Evolutionary conservation across 2,797 vertebrate genomes (phyloP).

Genomic region (Dryobates pubescens): DNA sequence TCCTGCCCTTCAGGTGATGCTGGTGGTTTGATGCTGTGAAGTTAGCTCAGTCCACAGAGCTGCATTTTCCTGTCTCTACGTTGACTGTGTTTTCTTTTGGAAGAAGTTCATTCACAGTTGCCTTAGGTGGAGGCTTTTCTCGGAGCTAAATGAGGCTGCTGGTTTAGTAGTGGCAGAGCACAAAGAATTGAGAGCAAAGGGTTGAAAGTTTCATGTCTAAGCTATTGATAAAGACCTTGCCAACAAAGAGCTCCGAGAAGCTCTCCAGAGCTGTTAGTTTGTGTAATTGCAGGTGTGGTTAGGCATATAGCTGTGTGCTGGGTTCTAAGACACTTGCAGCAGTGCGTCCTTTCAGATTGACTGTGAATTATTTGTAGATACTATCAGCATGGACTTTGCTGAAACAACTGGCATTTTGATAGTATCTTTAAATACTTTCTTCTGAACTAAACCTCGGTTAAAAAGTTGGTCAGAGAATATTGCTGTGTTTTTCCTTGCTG

Average conservation of each 20-base stretch:
- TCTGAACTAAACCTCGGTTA: not conserved
- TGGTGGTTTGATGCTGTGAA: not conserved
- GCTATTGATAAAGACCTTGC: not conserved
- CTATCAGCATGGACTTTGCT: not conserved
- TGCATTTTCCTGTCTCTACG: fast-evolving
- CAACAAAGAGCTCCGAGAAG: not conserved
- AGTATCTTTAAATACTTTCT: not conserved
- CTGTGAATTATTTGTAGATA: not conserved
- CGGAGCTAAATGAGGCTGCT: not conserved
- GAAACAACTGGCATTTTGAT: not conserved
- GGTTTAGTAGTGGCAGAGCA: not conserved
- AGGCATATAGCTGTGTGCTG: not conserved
- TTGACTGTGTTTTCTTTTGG: not conserved
- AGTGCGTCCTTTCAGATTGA: not conserved
- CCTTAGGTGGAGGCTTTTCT: not conserved
- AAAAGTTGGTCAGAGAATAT: not conserved
- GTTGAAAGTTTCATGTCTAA: not conserved
- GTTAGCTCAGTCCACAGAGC: not conserved
- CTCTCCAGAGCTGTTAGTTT: not conserved
- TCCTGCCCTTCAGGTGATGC: not conserved
- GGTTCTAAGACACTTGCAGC: not conserved
- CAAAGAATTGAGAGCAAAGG: not conserved
- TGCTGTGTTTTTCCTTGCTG: not conserved
- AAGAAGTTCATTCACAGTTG: fast-evolving
- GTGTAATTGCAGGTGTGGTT: not conserved